Evolutionary conservation across 2,113 vertebrate species (phyloP), one percentile per base, ranked within the genome.

Genomic region (Geothlypis trichas): DNA sequence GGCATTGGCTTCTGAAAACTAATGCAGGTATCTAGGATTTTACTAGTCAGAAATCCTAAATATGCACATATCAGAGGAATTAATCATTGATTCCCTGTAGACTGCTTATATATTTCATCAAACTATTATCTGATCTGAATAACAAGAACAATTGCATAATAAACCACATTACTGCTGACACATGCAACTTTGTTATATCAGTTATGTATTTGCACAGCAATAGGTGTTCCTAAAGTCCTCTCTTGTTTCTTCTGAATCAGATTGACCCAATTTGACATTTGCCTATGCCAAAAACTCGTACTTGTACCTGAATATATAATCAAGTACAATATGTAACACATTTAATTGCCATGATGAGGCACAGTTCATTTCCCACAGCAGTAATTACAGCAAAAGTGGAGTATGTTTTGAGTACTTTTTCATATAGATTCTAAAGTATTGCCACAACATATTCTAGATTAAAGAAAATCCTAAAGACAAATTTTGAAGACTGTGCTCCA

Each of bases 141-240:
- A 98, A 97, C 93, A 98, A 97, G 97, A 98, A 97, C 92, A 98
- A 98, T 77, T 97, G 94, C 95, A 97, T 97, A 98, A 98, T 98
- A 97, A 98, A 98, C 97, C 74, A 95, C 65, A 96, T 92, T 97
- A 96, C 87, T 98, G 98, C 98, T 98, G 97, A 98, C 92, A 97
- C 47, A 85, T 84, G 94, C 95, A 98, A 98, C 93, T 98, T 97
- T 91, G 62, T 96, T 94, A 52, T 91, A 95, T 71, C 79, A 96
- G 93, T 94, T 98, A 97, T 72, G 69, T 83, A 90, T 79, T 72
- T 89, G 92, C 89, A 96, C 68, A 94, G 77, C 24, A 96, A 90
- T 61, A 90, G 52, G 55, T 58, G 58, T 95, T 77, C 89, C 83
- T 66, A 41, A 93, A 84, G 14, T 62, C 68, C 37, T 80, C 42